A percentile compares a stretch with the other conserved stretches of the same genome.
These are phyloP conservation scores for Cylas formicarius DNA, from an alignment of 1,140 invertebrate genomes.

Conservation along the genomic window DNA sequence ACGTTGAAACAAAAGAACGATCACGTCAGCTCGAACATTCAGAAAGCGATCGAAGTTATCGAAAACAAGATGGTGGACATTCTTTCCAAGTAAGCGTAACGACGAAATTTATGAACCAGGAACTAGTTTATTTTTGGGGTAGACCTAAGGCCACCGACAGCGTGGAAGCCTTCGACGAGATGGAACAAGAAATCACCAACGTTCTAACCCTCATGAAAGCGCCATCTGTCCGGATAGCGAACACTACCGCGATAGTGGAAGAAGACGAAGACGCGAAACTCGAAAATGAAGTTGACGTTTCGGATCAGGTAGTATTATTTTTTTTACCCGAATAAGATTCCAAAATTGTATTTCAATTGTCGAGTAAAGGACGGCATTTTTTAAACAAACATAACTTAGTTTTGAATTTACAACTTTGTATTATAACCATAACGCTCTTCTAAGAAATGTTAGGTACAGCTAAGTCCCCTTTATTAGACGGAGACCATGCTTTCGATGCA, in stretches of 20 bases:
- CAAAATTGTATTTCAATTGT: no score
- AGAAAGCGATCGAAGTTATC: slow-evolving; percentile 32
- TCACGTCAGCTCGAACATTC: slow-evolving; percentile 27
- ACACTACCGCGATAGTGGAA: slow-evolving; percentile 4
- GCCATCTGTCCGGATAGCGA: background rate
- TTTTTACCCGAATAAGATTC: no score
- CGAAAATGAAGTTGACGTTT: no score
- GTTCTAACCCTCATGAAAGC: slow-evolving; percentile 26
- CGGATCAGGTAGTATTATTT: no score
- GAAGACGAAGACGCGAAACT: slow-evolving; percentile 7
- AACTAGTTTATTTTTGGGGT: slow-evolving; percentile 1
- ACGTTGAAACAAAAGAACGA: slow-evolving; percentile 24
- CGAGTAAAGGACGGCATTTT: no score
- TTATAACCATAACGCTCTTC: no score
- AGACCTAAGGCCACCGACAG: slow-evolving; percentile 14
- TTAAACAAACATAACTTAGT: no score
- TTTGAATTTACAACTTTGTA: no score
- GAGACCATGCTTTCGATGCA: no score
- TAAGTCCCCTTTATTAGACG: no score
- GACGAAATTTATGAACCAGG: slow-evolving; percentile 2
- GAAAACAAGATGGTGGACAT: slow-evolving; percentile 35
- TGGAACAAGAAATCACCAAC: slow-evolving; percentile 33
- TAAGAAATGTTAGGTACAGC: no score
- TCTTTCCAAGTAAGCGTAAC: slow-evolving; percentile 15
- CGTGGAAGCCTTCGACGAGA: slow-evolving; percentile 29